Percentiles rank a stretch among this genome's conserved stretches.
Conservation (phyloP, 2,797 vertebrate genomes). For the Periophthalmus magnuspinnatus region DNA sequence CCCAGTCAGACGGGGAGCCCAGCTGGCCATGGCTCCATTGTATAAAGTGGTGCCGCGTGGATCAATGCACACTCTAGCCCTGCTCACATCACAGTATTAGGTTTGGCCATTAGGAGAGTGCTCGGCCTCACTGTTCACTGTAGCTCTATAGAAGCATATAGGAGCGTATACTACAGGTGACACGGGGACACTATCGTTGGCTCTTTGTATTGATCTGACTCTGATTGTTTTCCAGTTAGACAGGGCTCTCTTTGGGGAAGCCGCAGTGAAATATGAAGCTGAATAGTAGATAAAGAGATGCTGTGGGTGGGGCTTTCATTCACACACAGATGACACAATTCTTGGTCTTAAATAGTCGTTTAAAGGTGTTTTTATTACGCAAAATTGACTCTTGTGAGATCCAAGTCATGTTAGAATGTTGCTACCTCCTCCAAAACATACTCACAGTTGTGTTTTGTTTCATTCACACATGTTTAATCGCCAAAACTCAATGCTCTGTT, state of each 20-base stretch:
- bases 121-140: conserved; percentile 16
- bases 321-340: too few species aligned
- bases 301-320: too few species aligned
- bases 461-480: too few species aligned
- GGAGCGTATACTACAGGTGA: conserved; percentile 42
- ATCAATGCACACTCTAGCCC: conserved; percentile 37
- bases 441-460: too few species aligned
- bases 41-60: conserved; percentile 28
- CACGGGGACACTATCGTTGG: conserved; percentile 32
- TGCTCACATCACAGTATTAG: conserved; percentile 45
- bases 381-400: too few species aligned
- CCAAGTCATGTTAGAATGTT: too few species aligned
- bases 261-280: too few species aligned
- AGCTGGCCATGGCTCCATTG: conserved; percentile 18
- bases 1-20: background rate
- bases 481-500: too few species aligned
- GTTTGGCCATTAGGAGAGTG: conserved; percentile 43
- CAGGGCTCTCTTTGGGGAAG: conserved; percentile 27
- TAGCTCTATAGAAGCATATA: background rate
- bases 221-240: conserved; percentile 36
- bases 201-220: conserved; percentile 49
- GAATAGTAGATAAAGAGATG: too few species aligned
- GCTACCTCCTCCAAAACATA: too few species aligned
- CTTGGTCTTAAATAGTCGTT: too few species aligned
- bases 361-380: too few species aligned